Base-by-base conservation (phyloP, 23 tunicate species). In the Ciona savignyi region DNA sequence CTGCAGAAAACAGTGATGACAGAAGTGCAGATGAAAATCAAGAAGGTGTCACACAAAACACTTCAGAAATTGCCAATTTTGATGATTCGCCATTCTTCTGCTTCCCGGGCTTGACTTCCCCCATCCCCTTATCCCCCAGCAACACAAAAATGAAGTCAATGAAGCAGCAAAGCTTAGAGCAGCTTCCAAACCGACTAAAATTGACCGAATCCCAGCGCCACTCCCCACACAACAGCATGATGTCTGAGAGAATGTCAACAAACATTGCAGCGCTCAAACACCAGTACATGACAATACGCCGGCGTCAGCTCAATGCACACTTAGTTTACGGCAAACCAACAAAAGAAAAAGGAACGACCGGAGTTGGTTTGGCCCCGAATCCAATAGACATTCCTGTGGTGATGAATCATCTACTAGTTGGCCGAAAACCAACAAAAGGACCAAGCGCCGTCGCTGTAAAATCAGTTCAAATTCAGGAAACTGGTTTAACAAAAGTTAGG, bases 221-320 rank as follows among this genome's bases (percentile, higher is more conserved):
- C 66, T 80, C 63, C 23, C 80, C 75, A 6, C 67, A 71, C 51
- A 88, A 73, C 77, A 78, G 96, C 26, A 88, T 89, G 89, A 79
- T 89, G 89, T 83, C 89, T 0, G 96, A 89, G 67, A 62, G 96
- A 33, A 89, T 83, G 96, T 89, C 96, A 80, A 89, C 96, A 0
- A 86, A 89, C 70, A 89, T 89, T 2, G 82, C 89, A 0, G 89
- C 96, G 0, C 62, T 89, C 0, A 89, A 89, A 71, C 74, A 85
- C 56, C 96, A 89, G 66, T 89, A 89, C 81, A 83, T 89, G 89
- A 66, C 81, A 1, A 89, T 89, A 24, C 30, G 96, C 19, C 42
- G 74, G 3, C 78, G 89, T 3, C 96, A 89, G 48, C 78, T 83
- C 0, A 33, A 72, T 15, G 82, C 87, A 29, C 86, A 89, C 69